These are phyloP conservation scores for Smittia aterrima DNA, from an alignment of 2,888 invertebrate genomes.

Conservation along the genomic window DNA sequence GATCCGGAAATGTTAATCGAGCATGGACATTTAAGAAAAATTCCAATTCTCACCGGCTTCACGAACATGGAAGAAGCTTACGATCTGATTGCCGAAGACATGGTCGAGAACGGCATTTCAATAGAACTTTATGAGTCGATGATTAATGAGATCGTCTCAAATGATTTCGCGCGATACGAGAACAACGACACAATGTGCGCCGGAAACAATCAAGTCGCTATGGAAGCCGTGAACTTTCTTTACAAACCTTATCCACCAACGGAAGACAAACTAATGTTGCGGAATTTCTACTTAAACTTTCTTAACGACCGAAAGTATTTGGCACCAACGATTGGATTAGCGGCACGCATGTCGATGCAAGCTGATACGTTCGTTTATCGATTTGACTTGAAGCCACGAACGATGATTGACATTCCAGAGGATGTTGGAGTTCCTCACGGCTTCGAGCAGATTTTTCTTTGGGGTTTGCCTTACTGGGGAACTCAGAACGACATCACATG, in stretches of 20 bases:
- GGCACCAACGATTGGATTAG: conserved; percentile 67
- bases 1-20: conserved; percentile 64
- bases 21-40: conserved; percentile 62
- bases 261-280: conserved; percentile 60
- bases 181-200: conserved; percentile 58
- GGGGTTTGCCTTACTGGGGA: conserved; percentile 75
- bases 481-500: conserved; percentile 63
- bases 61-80: conserved; percentile 80
- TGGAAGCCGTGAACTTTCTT: conserved; percentile 73
- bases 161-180: conserved; percentile 60
- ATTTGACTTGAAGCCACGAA: conserved; percentile 72
- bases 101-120: conserved; percentile 61
- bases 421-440: conserved; percentile 79
- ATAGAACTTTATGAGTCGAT: conserved; percentile 58
- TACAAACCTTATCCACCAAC: conserved; percentile 69
- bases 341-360: conserved; percentile 62
- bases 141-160: conserved; percentile 62
- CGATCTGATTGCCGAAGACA: conserved; percentile 59
- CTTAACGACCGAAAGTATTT: conserved; percentile 74
- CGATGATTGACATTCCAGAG: conserved; percentile 66
- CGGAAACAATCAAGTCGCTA: conserved; percentile 64
- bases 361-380: conserved; percentile 64
- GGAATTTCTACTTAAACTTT: conserved; percentile 68
- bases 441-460: conserved; percentile 76
- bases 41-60: conserved; percentile 73